Evolutionary conservation across 1,140 invertebrate species (phyloP), one percentile per base, ranked within the genome.

Genomic region (Drosophila lowei): DNA sequence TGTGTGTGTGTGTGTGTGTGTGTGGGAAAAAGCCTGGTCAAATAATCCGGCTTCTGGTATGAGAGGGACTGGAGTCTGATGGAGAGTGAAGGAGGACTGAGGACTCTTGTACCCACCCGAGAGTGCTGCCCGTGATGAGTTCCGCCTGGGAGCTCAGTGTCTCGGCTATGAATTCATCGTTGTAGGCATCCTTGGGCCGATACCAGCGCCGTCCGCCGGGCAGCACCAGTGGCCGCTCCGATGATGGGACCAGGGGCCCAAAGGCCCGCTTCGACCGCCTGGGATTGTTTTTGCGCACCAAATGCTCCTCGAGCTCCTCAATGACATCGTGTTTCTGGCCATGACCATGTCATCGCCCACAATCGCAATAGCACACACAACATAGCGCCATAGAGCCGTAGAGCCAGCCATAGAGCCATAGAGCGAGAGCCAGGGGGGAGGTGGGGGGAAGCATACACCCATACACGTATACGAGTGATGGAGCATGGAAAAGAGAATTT

Each of bases 131-230:
- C 47, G 94, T 93, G 54, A 97, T 95, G 13, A 96, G 93, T 92
- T 96, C 95, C 6, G 95, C 94, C 83, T 96, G 95, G 13, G 94
- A 93, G 56, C 94, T 94, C 58, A 97, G 91, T 3, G 94, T 95
- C 83, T 96, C 95, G 44, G 94, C 94, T 43, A 96, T 96, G 91
- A 95, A 94, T 68, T 96, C 94, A 61, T 97, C 96, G 74, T 95
- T 94, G 91, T 95, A 95, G 61, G 95, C 95, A 90, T 96, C 95
- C 89, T 95, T 94, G 3, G 95, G 95, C 73, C 93, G 93, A 72
- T 93, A 94, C 95, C 95, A 96, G 85, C 94, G 94, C 44, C 95
- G 92, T 9, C 95, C 95, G 43, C 94, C 94, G 3, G 94, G 94
- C 38, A 95, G 91, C 30, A 95, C 92, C 23, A 95, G 79, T 5